These are phyloP conservation scores for Gavia stellata DNA, from an alignment of 2,113 vertebrate genomes.

Conservation along the genomic window DNA sequence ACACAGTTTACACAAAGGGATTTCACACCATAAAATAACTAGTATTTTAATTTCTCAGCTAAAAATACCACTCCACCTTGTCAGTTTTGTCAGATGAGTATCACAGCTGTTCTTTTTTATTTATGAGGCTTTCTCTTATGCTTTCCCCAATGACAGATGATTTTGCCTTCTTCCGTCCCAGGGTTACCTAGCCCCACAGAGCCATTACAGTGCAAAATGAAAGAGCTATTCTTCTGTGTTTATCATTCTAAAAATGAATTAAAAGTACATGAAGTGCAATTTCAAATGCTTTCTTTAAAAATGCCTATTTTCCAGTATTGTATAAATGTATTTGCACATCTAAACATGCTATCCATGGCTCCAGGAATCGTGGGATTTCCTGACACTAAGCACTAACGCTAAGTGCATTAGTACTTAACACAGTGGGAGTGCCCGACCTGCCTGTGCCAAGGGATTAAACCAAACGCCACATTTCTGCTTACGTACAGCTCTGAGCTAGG, in stretches of 20 bases:
- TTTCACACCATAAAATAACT: background rate
- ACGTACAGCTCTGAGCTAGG: background rate
- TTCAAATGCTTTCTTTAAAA: background rate
- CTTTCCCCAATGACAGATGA: background rate
- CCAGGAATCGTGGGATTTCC: background rate
- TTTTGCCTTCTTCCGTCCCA: background rate
- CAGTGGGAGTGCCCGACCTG: conserved; percentile 17
- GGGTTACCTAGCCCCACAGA: background rate
- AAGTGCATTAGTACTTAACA: background rate
- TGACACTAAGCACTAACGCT: background rate
- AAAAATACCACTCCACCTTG: background rate
- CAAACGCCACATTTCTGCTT: conserved; percentile 38
- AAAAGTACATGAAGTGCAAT: background rate
- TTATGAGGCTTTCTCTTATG: background rate
- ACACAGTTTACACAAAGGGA: background rate
- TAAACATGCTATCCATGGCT: background rate
- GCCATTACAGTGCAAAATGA: background rate
- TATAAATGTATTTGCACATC: background rate
- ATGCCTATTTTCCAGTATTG: background rate
- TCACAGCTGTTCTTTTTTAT: background rate
- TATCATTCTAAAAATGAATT: background rate
- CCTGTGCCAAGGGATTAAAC: conserved; percentile 37
- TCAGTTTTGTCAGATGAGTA: background rate
- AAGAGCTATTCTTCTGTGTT: background rate
- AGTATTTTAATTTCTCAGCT: background rate